Evolutionary conservation across 2,113 vertebrate species (phyloP), one percentile per base, ranked within the genome.

Genomic region (Balaeniceps rex): DNA sequence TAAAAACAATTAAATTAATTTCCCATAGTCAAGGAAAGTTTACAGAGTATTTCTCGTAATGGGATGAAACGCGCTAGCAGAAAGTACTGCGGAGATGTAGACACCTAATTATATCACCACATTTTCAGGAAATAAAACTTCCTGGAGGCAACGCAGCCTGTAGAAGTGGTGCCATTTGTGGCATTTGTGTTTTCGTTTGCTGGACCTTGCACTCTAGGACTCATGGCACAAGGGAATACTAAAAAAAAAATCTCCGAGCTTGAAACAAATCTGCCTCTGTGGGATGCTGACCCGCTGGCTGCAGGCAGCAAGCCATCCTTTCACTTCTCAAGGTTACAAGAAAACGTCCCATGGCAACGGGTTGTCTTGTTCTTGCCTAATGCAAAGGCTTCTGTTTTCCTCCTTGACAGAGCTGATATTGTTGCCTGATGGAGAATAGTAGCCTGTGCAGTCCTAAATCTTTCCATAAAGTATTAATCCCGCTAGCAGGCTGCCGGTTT

Each of bases 21-120:
- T 82, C 74, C 14, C 10, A 3, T 0, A 44, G 65, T 24, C 68
- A 55, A 14, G 75, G 93, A n/a, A 60, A 72, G 81, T 52, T 91
- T 72, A 31, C n/a, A n/a, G 21, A 34, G 36, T 34, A 25, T 58
- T 94, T 80, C 75, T 84, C 2, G 1, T 31, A 47, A 26, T 2
- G 57, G 76, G 72, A 12, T 42, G 68, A 61, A 65, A 42, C 6
- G 14, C 65, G 38, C 36, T 40, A 77, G 86, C 69, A 74, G 72
- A 54, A 47, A 46, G 57, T 33, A 61, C 51, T 47, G 8, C 0
- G 0, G 36, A 26, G 87, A 58, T 1, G 2, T 4, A 47, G 75
- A 49, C 60, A n/a, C 34, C 83, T 86, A 14, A 29, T 69, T 33
- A 26, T 7, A 61, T 64, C 75, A 8, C 84, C 40, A 46, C 5